Evolutionary conservation across 92 coral and sea anemone species (phyloP).

Genomic region (Chrysogorgia sp.): DNA sequence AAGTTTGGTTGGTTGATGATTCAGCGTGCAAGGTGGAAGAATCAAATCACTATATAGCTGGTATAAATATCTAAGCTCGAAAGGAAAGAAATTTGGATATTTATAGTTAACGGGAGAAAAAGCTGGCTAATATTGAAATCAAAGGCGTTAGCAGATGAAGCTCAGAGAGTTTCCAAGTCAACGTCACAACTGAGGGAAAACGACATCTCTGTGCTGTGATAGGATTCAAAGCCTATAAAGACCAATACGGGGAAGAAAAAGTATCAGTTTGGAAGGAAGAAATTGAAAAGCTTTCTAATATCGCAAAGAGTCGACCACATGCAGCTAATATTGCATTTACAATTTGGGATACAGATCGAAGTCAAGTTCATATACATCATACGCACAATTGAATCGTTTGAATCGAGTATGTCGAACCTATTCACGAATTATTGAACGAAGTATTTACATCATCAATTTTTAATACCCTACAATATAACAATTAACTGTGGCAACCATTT

Average conservation of each 20-base stretch:
- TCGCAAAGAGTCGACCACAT: conserved; percentile 44
- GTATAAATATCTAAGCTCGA: conserved; percentile 38
- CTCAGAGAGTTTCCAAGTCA: conserved; percentile 34
- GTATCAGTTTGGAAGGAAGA: conserved; percentile 47
- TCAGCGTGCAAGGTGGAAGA: conserved; percentile 52
- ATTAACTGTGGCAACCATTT: no score
- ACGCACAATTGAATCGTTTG: conserved; percentile 52
- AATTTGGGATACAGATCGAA: conserved; percentile 42
- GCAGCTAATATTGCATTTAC: conserved; percentile 35
- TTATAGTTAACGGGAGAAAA: conserved; percentile 57
- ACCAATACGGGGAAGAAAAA: conserved; percentile 38
- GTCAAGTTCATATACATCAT: conserved; percentile 23
- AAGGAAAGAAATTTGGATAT: conserved; percentile 59
- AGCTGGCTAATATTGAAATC: conserved; percentile 56
- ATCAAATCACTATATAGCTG: conserved; percentile 41
- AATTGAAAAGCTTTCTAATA: conserved; percentile 37
- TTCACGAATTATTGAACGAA: conserved; percentile 27
- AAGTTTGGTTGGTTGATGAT: conserved; percentile 32
- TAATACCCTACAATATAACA: no score
- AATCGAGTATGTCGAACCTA: conserved; percentile 47
- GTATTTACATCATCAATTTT: conserved; percentile 31
- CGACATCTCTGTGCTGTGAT: conserved; percentile 60
- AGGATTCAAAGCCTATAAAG: conserved; percentile 60
- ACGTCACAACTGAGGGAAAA: no score
- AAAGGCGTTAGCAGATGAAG: conserved; percentile 31